phyloP scores from a whole-genome alignment of 2,888 invertebrate species.

The Dicranocentrus wangi region DNA sequence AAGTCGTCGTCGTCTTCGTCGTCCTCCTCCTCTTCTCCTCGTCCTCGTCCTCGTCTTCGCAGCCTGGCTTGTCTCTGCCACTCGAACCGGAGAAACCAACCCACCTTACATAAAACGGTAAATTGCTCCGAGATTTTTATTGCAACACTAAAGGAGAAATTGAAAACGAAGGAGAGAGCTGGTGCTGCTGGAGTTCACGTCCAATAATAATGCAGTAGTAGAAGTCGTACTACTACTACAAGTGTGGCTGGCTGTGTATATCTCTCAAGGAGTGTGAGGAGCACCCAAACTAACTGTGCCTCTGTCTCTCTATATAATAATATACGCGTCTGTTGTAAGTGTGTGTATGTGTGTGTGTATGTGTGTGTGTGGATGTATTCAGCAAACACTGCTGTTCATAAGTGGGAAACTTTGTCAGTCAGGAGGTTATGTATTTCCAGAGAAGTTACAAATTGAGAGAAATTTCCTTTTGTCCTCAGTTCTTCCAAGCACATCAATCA shows the following conservation, averaged over 20 bases:
- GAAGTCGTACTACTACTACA: too few species aligned
- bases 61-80: background rate
- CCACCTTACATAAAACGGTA: conserved; percentile 41
- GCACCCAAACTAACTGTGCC: too few species aligned
- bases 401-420: conserved; percentile 43
- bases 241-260: too few species aligned
- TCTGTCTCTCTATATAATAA: conserved; percentile 15
- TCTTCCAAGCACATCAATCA: conserved; percentile 64
- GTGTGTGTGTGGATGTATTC: background rate
- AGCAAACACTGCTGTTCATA: conserved; percentile 30
- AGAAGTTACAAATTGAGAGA: conserved; percentile 65
- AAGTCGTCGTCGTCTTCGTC: too few species aligned
- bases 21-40: too few species aligned
- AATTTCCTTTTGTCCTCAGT: conserved; percentile 65
- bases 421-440: conserved; percentile 49
- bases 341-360: background rate
- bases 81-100: too few species aligned
- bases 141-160: conserved; percentile 46
- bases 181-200: background rate
- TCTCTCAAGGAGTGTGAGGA: too few species aligned
- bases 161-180: conserved; percentile 33
- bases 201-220: background rate
- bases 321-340: background rate
- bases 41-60: too few species aligned
- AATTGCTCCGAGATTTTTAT: conserved; percentile 52